Conservation (phyloP, 2,113 vertebrate species). For the Lates calcarifer region DNA sequence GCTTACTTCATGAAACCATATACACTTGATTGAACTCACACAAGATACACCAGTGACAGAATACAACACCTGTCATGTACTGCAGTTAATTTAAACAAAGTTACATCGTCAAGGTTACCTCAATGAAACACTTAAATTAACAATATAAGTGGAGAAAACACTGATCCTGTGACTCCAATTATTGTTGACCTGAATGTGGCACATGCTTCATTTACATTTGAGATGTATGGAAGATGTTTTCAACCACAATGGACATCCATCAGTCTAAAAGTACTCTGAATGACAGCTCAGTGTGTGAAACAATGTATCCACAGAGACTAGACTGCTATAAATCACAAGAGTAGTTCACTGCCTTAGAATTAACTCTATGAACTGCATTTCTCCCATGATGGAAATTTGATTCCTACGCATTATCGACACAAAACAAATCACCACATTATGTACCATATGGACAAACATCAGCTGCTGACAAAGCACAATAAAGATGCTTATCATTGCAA, state of each 20-base stretch:
- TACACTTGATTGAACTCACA: neutral
- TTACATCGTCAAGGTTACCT: conserved; percentile 33
- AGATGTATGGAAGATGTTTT: conserved; percentile 22
- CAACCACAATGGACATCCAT: conserved; percentile 6
- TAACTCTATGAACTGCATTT: neutral
- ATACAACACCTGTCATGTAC: neutral
- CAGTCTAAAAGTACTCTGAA: conserved; percentile 14
- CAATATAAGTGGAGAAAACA: too few species aligned
- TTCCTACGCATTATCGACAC: neutral
- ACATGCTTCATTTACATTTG: conserved; percentile 29
- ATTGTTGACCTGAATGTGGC: neutral
- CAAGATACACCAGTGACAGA: neutral
- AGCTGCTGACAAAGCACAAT: conserved; percentile 1
- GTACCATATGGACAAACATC: neutral
- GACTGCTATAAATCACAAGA: neutral
- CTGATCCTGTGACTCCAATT: neutral
- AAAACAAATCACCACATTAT: neutral
- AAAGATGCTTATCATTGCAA: neutral
- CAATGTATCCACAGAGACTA: neutral
- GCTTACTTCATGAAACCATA: conserved; percentile 9
- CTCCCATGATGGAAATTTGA: neutral
- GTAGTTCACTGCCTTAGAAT: neutral
- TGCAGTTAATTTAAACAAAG: too few species aligned
- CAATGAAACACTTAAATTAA: neutral
- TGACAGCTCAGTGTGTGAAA: conserved; percentile 37